Evolutionary conservation across 2,888 invertebrate genomes (phyloP), one percentile per base, ranked within the genome.

Genomic region (Drosophila gaucha): DNA sequence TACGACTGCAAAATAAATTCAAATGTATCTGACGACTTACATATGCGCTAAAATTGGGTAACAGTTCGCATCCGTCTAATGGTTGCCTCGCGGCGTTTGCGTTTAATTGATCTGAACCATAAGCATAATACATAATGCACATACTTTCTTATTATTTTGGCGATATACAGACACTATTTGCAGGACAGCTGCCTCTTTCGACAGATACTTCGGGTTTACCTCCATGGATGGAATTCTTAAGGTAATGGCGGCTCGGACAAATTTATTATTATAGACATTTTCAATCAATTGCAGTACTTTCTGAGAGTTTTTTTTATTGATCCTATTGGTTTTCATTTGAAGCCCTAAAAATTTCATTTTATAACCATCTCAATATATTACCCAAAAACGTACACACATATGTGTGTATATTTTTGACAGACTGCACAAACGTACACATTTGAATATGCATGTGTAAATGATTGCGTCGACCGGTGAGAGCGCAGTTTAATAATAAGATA

Each of bases 401-500:
- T 18, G 28, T 28, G 10, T 0, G 43, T 44, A 44, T 46, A 43
- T 50, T 67, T 52, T 57, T 73, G 55, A 55, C 58, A 60, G 47
- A 67, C 30, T 64, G 49, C 64, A 62, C 65, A 50, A 43, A 16
- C 18, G 44, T 22, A 43, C 26, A 41, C 41, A 41, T 41, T 41
- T 10, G 10, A 16, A 41, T 26, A 30, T n/a, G n/a, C 30, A 20
- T 20, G 14, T 12, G 28, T 14, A 49, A 31, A 54, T 31, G 38
- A 39, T 52, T 14, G 30, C 31, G 39, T 36, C 39, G 30, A 62
- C 74, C 74, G 74, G 58, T 31, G 26, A 35, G 38, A 44, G 35
- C 66, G 65, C 74, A 66, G 50, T 65, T 74, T 44, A 62, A 52
- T 28, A 66, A 74, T 58, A 35, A 24, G 51, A 33, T 36, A 35